Conservation (phyloP, 1,140 invertebrate genomes). For the Drosophila willistoni region DNA sequence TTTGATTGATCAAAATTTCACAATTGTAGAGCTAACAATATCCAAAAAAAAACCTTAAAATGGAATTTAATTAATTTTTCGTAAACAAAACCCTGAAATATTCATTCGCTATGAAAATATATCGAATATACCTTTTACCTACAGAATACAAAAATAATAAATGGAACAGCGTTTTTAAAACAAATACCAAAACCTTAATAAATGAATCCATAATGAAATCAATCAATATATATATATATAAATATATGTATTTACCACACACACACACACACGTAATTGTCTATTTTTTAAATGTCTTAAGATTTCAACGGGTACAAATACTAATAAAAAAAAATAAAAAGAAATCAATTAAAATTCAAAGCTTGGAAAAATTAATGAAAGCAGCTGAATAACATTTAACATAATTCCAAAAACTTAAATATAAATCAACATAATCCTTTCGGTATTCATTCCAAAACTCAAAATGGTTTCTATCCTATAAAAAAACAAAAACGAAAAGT, state of each 20-base stretch:
- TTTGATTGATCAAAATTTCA: no score
- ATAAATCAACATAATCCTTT: neutral
- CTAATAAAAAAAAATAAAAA: neutral
- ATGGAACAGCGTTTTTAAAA: conserved; percentile 69
- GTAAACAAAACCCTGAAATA: neutral
- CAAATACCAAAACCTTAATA: conserved; percentile 32
- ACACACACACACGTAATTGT: conserved; percentile 31
- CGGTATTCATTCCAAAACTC: neutral
- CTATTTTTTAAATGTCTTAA: conserved; percentile 67
- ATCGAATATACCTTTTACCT: conserved; percentile 26
- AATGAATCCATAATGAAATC: conserved; percentile 44
- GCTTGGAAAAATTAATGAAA: conserved; percentile 4
- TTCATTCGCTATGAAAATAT: neutral
- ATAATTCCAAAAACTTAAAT: neutral
- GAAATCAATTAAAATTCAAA: neutral
- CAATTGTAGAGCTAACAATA: no score
- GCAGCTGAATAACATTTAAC: conserved; percentile 4
- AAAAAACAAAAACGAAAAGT: neutral
- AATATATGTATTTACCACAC: conserved; percentile 32
- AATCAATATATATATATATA: conserved; percentile 45
- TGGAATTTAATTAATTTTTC: neutral
- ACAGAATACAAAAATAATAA: conserved; percentile 39
- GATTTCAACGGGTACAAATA: conserved; percentile 32
- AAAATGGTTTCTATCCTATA: conserved; percentile 17
- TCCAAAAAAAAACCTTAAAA: no score